Evolutionary conservation across 2,888 invertebrate species (phyloP).

Genomic region (Ormyrus pomaceus): DNA sequence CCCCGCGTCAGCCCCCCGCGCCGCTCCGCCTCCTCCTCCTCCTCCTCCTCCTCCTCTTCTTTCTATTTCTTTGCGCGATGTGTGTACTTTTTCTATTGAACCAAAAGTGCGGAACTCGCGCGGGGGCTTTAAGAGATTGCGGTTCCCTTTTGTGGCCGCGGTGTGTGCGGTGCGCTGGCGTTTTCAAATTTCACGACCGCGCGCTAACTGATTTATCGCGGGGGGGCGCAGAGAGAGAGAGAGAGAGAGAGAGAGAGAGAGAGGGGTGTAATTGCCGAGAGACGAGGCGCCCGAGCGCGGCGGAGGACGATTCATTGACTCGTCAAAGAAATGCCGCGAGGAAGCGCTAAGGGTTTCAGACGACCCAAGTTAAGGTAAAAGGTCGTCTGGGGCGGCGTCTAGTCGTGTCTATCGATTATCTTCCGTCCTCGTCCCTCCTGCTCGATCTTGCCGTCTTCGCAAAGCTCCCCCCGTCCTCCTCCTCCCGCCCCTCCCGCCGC

Average conservation of each 20-base stretch:
- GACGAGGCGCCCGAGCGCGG: not conserved
- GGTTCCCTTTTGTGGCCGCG: conserved; percentile 46
- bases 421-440: conserved; percentile 70
- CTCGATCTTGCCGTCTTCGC: conserved; percentile 66
- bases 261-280: no score
- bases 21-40: conserved; percentile 25
- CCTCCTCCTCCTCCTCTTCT: not conserved
- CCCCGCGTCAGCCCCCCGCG: conserved; percentile 8
- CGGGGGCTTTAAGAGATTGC: conserved; percentile 51
- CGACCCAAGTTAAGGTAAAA: conserved; percentile 70
- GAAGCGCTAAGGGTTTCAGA: conserved; percentile 66
- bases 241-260: no score
- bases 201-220: conserved; percentile 34
- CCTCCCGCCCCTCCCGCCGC: conserved; percentile 16
- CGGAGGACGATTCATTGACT: conserved; percentile 33
- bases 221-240: not conserved
- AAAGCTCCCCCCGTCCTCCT: conserved; percentile 41
- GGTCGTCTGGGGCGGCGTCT: conserved; percentile 76
- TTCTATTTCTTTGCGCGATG: conserved; percentile 42
- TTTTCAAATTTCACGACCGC: conserved; percentile 47
- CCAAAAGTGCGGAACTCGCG: conserved; percentile 40
- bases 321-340: conserved; percentile 61
- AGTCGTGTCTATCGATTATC: conserved; percentile 77
- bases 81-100: conserved; percentile 52
- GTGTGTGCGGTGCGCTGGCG: conserved; percentile 31